Evolutionary conservation across 2,797 vertebrate genomes (phyloP), one percentile per base, ranked within the genome.

Genomic region (Gymnodraco acuticeps): DNA sequence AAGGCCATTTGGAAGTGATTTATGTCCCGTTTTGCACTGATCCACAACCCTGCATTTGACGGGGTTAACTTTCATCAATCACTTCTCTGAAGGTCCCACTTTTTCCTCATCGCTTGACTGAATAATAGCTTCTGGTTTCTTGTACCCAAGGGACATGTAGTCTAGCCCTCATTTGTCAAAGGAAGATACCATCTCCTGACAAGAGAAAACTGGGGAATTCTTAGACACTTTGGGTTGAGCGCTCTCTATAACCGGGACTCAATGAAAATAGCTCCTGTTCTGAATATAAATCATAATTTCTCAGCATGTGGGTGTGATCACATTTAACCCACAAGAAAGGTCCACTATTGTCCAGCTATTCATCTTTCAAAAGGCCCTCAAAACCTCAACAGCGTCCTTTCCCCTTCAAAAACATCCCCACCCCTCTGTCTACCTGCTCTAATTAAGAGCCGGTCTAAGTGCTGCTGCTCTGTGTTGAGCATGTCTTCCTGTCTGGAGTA

Each of bases 51-150:
- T 75, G 13, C 42, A 62, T 87, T 55, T 88, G 90, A 90, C 80
- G 73, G 64, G 86, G 83, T 88, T 80, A 86, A 83, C 75, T 75
- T 62, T 56, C 79, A 91, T 91, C 89, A 87, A 84, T 93, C 91
- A 91, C 55, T 60, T 68, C 58, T 75, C 68, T 66, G 58, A 86
- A 73, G 72, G 73, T 58, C 72, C 66, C 56, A 55, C 64, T 77
- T 78, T 78, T 80, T 72, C 63, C 68, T 66, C 62, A 59, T 61
- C 20, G 17, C 56, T 68, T 70, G 60, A 60, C 78, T 77, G 80
- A 87, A 87, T 82, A 70, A 87, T 38, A 77, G 86, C 79, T 85
- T 88, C 73, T 85, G 50, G 67, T 82, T 78, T 82, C 77, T 84
- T 52, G 53, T 70, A 63, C 52, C 71, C 60, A 46, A 77, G 60